Evolutionary conservation across 1,140 invertebrate species (phyloP).

Genomic region (Cataglyphis hispanica): DNA sequence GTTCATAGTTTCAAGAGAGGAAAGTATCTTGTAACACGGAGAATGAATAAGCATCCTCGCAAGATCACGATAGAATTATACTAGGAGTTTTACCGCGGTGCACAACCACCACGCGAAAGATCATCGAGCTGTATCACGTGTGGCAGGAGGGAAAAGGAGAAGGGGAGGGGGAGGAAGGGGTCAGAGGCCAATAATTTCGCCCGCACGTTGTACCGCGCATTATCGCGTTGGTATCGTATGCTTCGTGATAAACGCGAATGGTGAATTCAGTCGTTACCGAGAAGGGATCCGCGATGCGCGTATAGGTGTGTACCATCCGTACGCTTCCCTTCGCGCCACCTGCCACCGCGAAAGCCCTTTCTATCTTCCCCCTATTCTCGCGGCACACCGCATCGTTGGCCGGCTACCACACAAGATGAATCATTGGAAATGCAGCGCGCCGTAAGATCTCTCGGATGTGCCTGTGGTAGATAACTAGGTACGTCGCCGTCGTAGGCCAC

Average conservation of each 20-base stretch:
- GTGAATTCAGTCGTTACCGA: conserved; percentile 77
- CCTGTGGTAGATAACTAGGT: conserved; percentile 74
- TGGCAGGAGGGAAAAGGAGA: not conserved
- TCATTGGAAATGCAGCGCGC: conserved; percentile 76
- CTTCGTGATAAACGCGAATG: conserved; percentile 76
- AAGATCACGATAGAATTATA: conserved; percentile 67
- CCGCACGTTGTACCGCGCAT: conserved; percentile 65
- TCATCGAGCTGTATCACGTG: conserved; percentile 64
- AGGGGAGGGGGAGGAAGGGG: not conserved
- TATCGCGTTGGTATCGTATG: conserved; percentile 73
- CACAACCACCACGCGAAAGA: conserved; percentile 50
- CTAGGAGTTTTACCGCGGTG: conserved; percentile 36
- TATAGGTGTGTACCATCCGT: conserved; percentile 43
- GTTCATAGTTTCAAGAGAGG: conserved; percentile 21
- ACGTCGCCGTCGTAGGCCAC: conserved; percentile 42
- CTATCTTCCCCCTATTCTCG: conserved; percentile 51
- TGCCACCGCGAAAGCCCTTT: not conserved
- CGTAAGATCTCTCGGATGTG: conserved; percentile 67
- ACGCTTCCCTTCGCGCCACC: conserved; percentile 16
- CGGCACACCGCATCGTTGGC: conserved; percentile 46
- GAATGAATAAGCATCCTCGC: conserved; percentile 45
- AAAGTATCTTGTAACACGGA: conserved; percentile 15
- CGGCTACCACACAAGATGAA: conserved; percentile 78
- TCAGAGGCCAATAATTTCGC: conserved; percentile 68
- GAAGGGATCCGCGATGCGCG: conserved; percentile 29